Percentiles rank a stretch among this genome's conserved stretches.
These are phyloP conservation scores for Pocillopora grandis DNA, from an alignment of 92 coral and sea anemone species.

Conservation along the genomic window DNA sequence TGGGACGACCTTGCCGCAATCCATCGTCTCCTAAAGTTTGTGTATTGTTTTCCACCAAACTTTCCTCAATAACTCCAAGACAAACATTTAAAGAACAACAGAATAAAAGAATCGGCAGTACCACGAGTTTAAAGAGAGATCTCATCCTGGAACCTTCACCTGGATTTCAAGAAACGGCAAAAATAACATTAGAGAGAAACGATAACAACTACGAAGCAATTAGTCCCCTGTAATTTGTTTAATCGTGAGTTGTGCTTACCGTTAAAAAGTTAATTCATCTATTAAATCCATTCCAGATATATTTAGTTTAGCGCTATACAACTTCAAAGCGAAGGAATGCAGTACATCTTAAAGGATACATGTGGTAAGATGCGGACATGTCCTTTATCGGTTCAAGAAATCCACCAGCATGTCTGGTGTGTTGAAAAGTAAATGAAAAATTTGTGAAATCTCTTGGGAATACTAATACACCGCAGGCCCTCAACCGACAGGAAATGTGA, in stretches of 20 bases:
- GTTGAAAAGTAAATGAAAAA: constrained; percentile 45
- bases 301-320: not conserved
- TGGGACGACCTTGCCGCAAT: constrained; percentile 61
- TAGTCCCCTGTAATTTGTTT: constrained; percentile 67
- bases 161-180: constrained; percentile 56
- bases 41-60: constrained; percentile 38
- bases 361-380: constrained; percentile 45
- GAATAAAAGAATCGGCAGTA: not conserved
- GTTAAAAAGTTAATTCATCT: constrained; percentile 36
- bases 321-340: constrained; percentile 23
- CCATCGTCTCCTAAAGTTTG: constrained; percentile 41
- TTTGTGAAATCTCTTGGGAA: constrained; percentile 61
- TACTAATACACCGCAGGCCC: constrained; percentile 33
- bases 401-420: constrained; percentile 18
- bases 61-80: constrained; percentile 8
- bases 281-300: constrained; percentile 5
- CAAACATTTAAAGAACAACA: not conserved
- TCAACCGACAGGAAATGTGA: constrained; percentile 58
- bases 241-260: constrained; percentile 51
- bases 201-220: constrained; percentile 86
- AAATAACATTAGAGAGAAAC: constrained; percentile 62
- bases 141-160: constrained; percentile 62
- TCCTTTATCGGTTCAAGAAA: constrained; percentile 40
- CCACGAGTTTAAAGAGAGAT: constrained; percentile 19
- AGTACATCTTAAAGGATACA: constrained; percentile 10